Conservation (phyloP, 2,797 vertebrate species). For the Gallinago stenura region DNA sequence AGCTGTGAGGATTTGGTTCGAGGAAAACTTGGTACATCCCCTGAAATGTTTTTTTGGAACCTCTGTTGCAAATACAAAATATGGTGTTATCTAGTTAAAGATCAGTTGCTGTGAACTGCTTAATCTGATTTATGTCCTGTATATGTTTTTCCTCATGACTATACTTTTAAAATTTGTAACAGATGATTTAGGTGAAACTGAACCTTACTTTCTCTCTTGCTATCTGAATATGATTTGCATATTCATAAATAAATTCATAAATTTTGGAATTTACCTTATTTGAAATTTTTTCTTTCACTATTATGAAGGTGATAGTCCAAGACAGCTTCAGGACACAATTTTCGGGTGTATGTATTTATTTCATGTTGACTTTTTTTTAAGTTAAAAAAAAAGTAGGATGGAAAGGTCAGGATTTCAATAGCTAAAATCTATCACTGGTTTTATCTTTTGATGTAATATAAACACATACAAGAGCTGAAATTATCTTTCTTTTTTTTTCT, state of each 20-base stretch:
- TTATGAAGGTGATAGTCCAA: not conserved
- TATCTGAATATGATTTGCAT: not conserved
- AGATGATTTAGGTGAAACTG: not conserved
- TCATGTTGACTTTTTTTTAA: not conserved
- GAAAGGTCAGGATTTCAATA: not conserved
- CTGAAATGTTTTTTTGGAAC: not conserved
- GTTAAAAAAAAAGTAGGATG: not conserved
- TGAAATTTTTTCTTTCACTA: not conserved
- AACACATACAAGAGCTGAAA: not conserved
- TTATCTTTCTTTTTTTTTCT: not conserved
- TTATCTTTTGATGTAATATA: not conserved
- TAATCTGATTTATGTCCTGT: not conserved
- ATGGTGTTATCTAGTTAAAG: not conserved
- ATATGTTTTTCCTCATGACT: not conserved
- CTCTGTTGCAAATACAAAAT: not conserved
- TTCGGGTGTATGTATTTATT: not conserved
- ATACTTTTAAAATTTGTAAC: not conserved
- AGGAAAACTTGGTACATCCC: not conserved
- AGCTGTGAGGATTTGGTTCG: not conserved
- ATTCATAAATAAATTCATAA: too few relatives aligned
- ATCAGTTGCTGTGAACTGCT: not conserved
- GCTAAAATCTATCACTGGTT: not conserved
- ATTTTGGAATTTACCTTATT: not conserved
- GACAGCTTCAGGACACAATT: not conserved
- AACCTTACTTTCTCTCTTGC: not conserved